phyloP scores from a whole-genome alignment of 2,113 vertebrate genomes.

The Sebastes fasciatus region DNA sequence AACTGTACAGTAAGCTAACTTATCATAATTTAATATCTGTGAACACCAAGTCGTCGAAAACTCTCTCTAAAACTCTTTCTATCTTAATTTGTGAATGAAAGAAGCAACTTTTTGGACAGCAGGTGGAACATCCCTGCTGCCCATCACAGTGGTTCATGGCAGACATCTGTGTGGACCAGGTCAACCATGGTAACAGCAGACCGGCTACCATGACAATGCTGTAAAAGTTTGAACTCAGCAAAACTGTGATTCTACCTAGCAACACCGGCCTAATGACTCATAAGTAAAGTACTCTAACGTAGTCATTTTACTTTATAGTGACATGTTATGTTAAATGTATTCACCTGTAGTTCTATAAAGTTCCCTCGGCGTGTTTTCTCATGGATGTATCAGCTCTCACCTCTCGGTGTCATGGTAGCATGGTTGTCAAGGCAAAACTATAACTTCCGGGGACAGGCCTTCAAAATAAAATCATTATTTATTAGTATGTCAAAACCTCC shows the following conservation, averaged over 20 bases:
- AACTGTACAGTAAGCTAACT: neutral
- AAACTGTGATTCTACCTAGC: neutral
- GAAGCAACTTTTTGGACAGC: neutral
- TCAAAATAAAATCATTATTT: slow-evolving; percentile 51
- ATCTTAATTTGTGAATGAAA: too few species aligned
- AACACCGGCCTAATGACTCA: neutral
- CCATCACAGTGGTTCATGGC: slow-evolving; percentile 16
- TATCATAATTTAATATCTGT: neutral
- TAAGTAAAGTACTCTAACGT: neutral
- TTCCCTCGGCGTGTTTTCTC: slow-evolving; percentile 12
- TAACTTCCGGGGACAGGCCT: slow-evolving; percentile 30
- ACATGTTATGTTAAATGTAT: neutral
- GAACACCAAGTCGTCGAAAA: neutral
- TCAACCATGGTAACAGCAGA: neutral
- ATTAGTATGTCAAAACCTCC: neutral
- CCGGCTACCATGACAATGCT: neutral
- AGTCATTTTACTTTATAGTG: neutral
- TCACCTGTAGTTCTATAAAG: slow-evolving; percentile 44
- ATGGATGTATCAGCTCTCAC: neutral
- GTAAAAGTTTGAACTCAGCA: neutral
- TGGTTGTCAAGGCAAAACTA: neutral
- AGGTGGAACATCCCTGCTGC: neutral
- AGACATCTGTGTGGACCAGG: neutral
- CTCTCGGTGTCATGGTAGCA: neutral
- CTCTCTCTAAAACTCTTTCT: neutral